Evolutionary conservation across 2,113 vertebrate species (phyloP).

Genomic region (Canis aureus): DNA sequence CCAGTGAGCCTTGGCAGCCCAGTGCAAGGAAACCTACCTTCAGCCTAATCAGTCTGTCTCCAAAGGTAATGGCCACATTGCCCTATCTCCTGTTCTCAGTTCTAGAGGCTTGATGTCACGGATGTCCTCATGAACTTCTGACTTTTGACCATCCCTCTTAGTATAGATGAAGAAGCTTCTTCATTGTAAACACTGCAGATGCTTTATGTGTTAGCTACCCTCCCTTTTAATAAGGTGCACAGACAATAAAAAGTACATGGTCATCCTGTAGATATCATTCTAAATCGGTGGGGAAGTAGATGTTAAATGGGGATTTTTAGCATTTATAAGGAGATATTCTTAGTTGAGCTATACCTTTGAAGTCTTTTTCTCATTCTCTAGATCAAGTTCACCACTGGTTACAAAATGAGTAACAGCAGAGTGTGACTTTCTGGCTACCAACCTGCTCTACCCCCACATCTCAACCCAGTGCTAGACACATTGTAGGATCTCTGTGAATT

Average conservation of each 20-base stretch:
- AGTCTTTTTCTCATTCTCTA: neutral
- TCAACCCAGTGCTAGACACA: neutral
- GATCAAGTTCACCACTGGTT: neutral
- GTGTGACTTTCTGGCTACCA: neutral
- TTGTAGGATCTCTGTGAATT: neutral
- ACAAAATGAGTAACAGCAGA: slow-evolving; percentile 29
- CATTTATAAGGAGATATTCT: neutral
- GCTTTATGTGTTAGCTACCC: neutral
- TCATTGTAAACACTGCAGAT: neutral
- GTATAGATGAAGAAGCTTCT: neutral
- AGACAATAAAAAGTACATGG: neutral
- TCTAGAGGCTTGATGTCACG: neutral
- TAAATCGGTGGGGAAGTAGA: neutral
- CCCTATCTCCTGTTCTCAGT: neutral
- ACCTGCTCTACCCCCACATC: neutral
- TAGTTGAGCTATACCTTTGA: neutral
- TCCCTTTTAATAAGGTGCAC: neutral
- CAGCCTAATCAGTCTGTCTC: neutral
- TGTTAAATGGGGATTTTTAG: neutral
- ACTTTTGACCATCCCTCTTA: neutral
- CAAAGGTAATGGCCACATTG: neutral
- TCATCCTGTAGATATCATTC: neutral
- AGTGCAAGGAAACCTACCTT: neutral
- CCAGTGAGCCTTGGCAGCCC: neutral
- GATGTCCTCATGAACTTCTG: neutral